Conservation (phyloP, 64 coral and sea anemone genomes). For the Stichodactyla helianthus region DNA sequence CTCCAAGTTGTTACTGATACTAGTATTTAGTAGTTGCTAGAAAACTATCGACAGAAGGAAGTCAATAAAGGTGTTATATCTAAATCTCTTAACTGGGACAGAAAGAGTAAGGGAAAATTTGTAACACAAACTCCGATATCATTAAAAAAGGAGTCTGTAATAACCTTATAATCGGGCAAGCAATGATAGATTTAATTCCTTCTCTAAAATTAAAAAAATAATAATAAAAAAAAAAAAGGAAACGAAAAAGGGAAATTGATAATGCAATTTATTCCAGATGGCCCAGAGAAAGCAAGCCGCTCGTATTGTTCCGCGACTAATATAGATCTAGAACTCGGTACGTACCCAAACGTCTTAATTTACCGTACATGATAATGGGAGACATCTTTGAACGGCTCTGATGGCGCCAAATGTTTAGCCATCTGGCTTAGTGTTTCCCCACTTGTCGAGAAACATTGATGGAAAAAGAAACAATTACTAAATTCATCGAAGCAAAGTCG, state of each 20-base stretch:
- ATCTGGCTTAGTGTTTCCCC: not conserved
- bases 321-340: not conserved
- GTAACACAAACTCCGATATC: not conserved
- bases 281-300: not conserved
- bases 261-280: not conserved
- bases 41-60: too few species aligned
- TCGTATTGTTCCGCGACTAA: not conserved
- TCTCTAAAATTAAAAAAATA: too few species aligned
- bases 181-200: too few species aligned
- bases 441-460: not conserved
- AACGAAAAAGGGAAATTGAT: not conserved
- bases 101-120: not conserved
- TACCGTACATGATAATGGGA: not conserved
- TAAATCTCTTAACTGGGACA: not conserved
- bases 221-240: not conserved
- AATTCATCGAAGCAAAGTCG: not conserved
- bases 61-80: too few species aligned
- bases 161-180: not conserved
- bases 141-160: not conserved
- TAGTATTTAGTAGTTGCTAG: too few species aligned
- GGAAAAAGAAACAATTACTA: not conserved
- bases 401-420: slow-evolving; percentile 3
- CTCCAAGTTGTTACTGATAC: not conserved
- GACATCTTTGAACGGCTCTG: not conserved
- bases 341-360: not conserved